A percentile compares a stretch with the other conserved stretches of the same genome.
phyloP scores from a whole-genome alignment of 2,113 vertebrate genomes.

The Vulpes lagopus region DNA sequence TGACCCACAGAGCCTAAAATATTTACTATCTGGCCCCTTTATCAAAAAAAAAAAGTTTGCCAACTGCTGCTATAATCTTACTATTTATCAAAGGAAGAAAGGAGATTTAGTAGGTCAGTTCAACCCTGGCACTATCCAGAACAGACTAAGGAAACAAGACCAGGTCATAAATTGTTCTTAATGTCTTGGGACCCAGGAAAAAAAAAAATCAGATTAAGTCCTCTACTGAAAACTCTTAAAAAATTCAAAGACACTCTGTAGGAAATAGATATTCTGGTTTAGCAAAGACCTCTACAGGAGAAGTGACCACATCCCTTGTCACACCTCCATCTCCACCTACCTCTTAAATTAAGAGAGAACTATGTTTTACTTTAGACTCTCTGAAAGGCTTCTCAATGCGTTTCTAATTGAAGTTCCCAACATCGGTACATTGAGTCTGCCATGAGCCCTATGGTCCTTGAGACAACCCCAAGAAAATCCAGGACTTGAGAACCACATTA shows the following conservation, averaged over 20 bases:
- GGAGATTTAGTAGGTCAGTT: background rate
- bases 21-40: constrained; percentile 53
- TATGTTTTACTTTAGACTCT: background rate
- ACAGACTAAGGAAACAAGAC: background rate
- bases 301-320: background rate
- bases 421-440: background rate
- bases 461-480: background rate
- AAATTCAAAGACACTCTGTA: background rate
- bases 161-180: background rate
- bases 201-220: background rate
- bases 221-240: background rate
- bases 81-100: background rate
- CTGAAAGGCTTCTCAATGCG: background rate
- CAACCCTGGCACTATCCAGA: background rate
- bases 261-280: background rate
- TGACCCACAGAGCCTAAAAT: constrained; percentile 45
- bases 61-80: background rate
- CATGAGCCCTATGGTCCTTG: background rate
- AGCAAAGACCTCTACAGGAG: background rate
- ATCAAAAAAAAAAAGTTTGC: background rate
- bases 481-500: background rate
- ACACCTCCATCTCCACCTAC: background rate
- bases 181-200: background rate
- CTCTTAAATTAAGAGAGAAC: background rate
- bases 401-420: background rate